These are phyloP conservation scores for Hipposideros armiger DNA, from an alignment of 2,113 vertebrate species.

Conservation along the genomic window DNA sequence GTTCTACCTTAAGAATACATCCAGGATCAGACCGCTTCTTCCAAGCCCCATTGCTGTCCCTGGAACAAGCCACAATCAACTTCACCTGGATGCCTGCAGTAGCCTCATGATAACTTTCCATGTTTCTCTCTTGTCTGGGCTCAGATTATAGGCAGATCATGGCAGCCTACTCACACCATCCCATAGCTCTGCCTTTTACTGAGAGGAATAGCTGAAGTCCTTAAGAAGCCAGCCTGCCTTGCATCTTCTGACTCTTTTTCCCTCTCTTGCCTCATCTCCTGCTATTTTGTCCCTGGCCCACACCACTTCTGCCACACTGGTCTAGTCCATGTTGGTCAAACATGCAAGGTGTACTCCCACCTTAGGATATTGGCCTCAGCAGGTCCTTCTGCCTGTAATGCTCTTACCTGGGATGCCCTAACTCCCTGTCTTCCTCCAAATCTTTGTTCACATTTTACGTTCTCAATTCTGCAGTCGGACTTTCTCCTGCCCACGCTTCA, in stretches of 20 bases:
- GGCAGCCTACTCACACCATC: neutral
- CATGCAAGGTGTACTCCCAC: too few species aligned
- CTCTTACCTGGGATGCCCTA: neutral
- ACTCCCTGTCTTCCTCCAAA: neutral
- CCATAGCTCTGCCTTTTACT: neutral
- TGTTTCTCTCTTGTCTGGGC: neutral
- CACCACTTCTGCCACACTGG: neutral
- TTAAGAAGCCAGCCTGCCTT: neutral
- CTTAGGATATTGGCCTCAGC: neutral
- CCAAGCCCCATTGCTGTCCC: neutral
- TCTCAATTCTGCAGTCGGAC: neutral
- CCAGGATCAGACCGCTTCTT: neutral
- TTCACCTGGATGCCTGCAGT: neutral
- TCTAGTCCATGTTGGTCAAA: neutral
- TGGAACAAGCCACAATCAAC: neutral
- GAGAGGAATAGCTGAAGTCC: neutral
- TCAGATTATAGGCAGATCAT: neutral
- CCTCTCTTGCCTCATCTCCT: neutral
- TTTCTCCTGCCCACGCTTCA: too few species aligned
- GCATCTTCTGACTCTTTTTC: neutral
- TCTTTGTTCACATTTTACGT: neutral
- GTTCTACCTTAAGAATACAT: neutral
- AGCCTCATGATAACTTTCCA: neutral
- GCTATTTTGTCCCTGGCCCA: neutral
- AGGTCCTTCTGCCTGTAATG: neutral